A percentile compares a stretch with the other conserved stretches of the same genome.
Conservation (phyloP, 2,888 invertebrate genomes). For the Plagodis pulveraria region DNA sequence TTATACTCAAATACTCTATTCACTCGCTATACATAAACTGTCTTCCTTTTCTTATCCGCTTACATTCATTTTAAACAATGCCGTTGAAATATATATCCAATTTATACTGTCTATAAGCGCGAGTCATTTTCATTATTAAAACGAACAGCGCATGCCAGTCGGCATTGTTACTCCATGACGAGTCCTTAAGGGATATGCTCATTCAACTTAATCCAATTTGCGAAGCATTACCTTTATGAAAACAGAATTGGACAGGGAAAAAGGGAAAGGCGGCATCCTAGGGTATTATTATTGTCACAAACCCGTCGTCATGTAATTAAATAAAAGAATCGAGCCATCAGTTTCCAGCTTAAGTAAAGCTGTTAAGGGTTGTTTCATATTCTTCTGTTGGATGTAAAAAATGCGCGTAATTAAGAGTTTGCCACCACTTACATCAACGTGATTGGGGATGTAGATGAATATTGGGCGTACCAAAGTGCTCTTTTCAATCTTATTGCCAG, state of each 20-base stretch:
- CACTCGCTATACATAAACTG: too few relatives aligned
- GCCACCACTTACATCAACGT: too few relatives aligned
- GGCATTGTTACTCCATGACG: conserved; percentile 39
- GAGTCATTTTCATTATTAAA: conserved; percentile 23
- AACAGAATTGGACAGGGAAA: conserved; percentile 47
- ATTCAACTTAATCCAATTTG: conserved; percentile 53
- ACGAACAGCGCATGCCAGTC: conserved; percentile 28
- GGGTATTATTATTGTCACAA: conserved; percentile 23
- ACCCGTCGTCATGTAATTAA: conserved; percentile 30
- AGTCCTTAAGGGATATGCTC: conserved; percentile 47
- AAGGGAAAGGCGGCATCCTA: conserved; percentile 41
- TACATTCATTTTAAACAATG: too few relatives aligned
- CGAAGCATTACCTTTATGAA: conserved; percentile 51
- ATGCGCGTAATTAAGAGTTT: too few relatives aligned
- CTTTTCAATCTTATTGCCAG: too few relatives aligned
- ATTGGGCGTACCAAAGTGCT: too few relatives aligned
- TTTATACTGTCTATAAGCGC: not conserved
- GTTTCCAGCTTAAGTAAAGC: too few relatives aligned
- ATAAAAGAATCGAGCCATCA: conserved; percentile 2
- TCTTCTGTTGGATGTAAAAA: too few relatives aligned
- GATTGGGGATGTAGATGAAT: too few relatives aligned
- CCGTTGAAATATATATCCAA: not conserved
- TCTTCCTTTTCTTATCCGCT: too few relatives aligned
- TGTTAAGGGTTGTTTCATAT: too few relatives aligned
- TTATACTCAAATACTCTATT: too few relatives aligned